Conservation (phyloP, 2,797 vertebrate species). For the Vipera ursinii region DNA sequence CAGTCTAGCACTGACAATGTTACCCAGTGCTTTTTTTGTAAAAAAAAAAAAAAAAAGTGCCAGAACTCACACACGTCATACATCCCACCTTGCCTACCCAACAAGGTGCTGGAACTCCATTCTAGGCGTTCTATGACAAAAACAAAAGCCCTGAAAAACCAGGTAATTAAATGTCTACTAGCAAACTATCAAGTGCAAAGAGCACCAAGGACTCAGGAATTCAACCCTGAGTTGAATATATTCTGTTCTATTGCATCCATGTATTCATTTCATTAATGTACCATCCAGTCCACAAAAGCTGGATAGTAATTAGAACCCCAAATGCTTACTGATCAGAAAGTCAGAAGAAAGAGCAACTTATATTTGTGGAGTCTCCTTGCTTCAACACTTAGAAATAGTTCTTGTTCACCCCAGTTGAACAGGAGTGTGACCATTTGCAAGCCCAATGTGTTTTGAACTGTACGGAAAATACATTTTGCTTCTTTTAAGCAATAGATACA, state of each 20-base stretch:
- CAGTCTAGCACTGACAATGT: too few relatives aligned
- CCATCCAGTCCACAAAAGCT: background rate
- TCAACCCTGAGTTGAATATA: too few relatives aligned
- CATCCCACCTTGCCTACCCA: too few relatives aligned
- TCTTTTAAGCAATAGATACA: background rate
- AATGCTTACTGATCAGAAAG: background rate
- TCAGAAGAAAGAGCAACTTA: background rate
- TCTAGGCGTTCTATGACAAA: too few relatives aligned
- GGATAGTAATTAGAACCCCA: background rate
- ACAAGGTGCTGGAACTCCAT: too few relatives aligned
- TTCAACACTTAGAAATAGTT: background rate
- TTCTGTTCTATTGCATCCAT: too few relatives aligned
- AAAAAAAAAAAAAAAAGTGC: too few relatives aligned
- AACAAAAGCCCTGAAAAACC: too few relatives aligned
- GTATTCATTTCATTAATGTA: background rate
- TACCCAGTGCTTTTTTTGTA: too few relatives aligned
- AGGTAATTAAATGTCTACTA: background rate
- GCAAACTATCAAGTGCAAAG: too few relatives aligned
- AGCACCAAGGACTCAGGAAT: too few relatives aligned
- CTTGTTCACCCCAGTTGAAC: background rate
- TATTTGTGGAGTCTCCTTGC: background rate
- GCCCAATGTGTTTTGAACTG: background rate
- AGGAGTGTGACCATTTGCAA: background rate
- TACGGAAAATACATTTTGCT: background rate
- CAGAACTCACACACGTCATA: too few relatives aligned